phyloP scores from a whole-genome alignment of 2,797 vertebrate genomes.

The Sebastes matsubarae region DNA sequence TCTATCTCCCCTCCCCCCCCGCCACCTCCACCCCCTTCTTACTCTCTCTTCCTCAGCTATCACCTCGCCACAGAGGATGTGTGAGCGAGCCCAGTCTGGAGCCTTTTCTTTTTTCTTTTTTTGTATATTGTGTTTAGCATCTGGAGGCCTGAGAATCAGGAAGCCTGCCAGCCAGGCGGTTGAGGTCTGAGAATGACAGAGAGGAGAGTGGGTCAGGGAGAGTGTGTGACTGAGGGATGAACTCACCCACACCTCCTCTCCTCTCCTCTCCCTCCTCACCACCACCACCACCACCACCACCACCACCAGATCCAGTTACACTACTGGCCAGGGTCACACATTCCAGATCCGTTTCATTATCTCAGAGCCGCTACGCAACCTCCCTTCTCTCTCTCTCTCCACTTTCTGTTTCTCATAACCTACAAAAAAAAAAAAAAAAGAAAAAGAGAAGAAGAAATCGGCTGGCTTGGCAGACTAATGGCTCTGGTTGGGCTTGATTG shows the following conservation, averaged over 20 bases:
- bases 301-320: conserved; percentile 62
- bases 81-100: conserved; percentile 33
- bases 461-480: conserved; percentile 75
- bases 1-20: background rate
- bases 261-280: background rate
- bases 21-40: background rate
- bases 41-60: conserved; percentile 26
- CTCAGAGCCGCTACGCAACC: conserved; percentile 26
- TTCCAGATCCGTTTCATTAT: conserved; percentile 73
- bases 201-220: conserved; percentile 60
- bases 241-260: conserved; percentile 24
- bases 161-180: conserved; percentile 49
- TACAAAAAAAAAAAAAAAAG: background rate
- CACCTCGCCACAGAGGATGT: conserved; percentile 57
- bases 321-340: conserved; percentile 55
- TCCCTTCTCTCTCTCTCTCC: conserved; percentile 6
- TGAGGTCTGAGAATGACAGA: conserved; percentile 45
- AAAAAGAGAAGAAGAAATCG: conserved; percentile 17
- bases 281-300: background rate
- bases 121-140: conserved; percentile 49
- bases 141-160: conserved; percentile 61
- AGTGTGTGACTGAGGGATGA: conserved; percentile 75
- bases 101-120: background rate
- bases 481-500: conserved; percentile 75
- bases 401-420: conserved; percentile 57